A percentile compares a stretch with the other conserved stretches of the same genome.
phyloP scores from a whole-genome alignment of 2,888 invertebrate genomes.

The Amphipoea oculea region DNA sequence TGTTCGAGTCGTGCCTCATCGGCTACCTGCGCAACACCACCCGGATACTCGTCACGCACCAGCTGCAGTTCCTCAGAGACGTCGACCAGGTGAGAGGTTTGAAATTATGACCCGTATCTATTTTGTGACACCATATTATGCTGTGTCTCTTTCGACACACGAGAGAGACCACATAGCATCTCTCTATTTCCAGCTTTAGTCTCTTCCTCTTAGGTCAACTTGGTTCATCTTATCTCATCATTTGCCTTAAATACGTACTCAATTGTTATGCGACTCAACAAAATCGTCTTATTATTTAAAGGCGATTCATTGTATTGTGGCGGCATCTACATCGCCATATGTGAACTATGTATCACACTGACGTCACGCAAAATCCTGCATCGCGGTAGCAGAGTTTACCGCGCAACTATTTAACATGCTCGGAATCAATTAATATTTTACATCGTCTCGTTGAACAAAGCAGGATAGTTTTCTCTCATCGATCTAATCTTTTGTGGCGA shows the following conservation, averaged over 20 bases:
- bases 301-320: background rate
- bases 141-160: background rate
- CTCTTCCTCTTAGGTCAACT: background rate
- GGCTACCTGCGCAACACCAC: constrained; percentile 93
- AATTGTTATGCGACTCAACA: background rate
- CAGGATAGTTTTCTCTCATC: background rate
- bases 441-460: background rate
- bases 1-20: constrained; percentile 95
- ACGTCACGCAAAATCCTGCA: too few species aligned
- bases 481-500: background rate
- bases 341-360: too few species aligned
- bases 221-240: background rate
- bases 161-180: background rate
- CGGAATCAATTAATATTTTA: background rate
- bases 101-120: background rate
- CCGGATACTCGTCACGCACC: constrained; percentile 94
- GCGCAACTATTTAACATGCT: background rate
- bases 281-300: background rate
- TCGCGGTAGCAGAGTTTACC: too few species aligned
- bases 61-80: constrained; percentile 92
- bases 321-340: too few species aligned
- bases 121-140: background rate
- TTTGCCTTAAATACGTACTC: background rate
- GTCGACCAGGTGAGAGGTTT: constrained; percentile 82
- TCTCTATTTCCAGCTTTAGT: background rate